Evolutionary conservation across 2,888 invertebrate species (phyloP), one percentile per base, ranked within the genome.

Genomic region (Mechanitis mazaeus): DNA sequence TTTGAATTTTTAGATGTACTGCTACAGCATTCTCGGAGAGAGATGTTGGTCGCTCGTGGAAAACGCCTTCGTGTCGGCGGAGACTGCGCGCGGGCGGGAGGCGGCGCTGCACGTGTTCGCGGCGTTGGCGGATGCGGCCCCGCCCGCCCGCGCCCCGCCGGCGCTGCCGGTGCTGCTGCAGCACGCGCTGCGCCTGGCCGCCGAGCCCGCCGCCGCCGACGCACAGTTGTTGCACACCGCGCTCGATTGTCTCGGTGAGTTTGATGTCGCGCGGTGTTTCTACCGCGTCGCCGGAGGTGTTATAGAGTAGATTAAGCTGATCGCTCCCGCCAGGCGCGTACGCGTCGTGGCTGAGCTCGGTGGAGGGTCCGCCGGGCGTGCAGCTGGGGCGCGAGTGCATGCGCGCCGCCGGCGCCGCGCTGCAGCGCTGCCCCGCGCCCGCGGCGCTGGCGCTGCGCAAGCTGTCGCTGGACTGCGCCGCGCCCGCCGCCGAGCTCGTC

Each of bases 371-470:
- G 75, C 77, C 3, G 73, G 83, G 54, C 58, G 79, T 12, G 66
- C 72, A 55, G 70, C 74, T 74, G 77, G 81, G 84, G 66, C 82
- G 58, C 73, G 76, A 79, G 77, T 78, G 90, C 71, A 73, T 90
- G 76, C 76, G 85, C 70, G 75, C 92, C 71, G 84, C 91, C 74
- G 75, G 89, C 73, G 72, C 87, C 11, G 87, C 88, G 59, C 78
- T 90, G 65, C 58, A 93, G 38, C 94, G 95, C 65, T 93, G 95
- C 0, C 94, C 95, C 3, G 93, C 95, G 60, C 94, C 96, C 0
- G 97, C 97, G 3, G 87, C 88, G 66, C 93, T 97, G 81, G 97
- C 98, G 33, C 90, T 98, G 11, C 96, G 97, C 78, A 97, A 97
- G 75, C 92, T 98, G 47, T 94, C 96, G 45, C 91, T 94, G 45